Base-by-base conservation (phyloP, 2,113 vertebrate genomes). In the Labeo catla region DNA sequence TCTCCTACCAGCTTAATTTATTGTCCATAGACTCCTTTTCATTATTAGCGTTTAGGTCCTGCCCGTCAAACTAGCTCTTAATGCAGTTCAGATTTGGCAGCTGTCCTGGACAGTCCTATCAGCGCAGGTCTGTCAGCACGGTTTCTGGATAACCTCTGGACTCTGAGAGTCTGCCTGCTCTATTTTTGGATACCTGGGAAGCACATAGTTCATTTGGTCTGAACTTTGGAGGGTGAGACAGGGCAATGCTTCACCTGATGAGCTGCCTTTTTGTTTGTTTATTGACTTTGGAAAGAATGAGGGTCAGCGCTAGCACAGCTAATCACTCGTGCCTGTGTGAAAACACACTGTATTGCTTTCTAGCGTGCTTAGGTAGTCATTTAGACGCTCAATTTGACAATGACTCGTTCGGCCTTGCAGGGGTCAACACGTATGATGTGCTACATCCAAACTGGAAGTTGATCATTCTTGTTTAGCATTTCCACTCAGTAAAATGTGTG, bases 111-210 rank as follows among this genome's bases (percentile, higher is more conserved):
- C 28, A 54, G 50, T 16, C 76, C 28, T 36, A 77, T 77, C 76
- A 54, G 76, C 0, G 3, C 45, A 28, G 28, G 81, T 15, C 86
- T 50, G 77, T 86, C 81, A 83, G 89, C 84, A 61, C 36, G 49
- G 28, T 74, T 80, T 63, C 74, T 88, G 83, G 89, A 86, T 86
- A 90, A 87, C 59, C 84, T 81, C 76, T 54, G 85, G 82, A 82
- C 87, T 91, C 86, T 8, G 63, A 70, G 39, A 85, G 52, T 76
- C 87, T 84, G n/a, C 52, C 11, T 86, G 86, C 70, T 91, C 91
- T 94, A 93, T 93, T 93, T 94, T 92, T 87, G 89, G 91, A 91
- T 7, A 74, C 72, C 86, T 68, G 89, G 86, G 86, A 88, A 86
- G 81, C 15, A 76, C 89, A 45, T 85, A 85, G 86, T 84, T 84